Evolutionary conservation across 1,140 invertebrate genomes (phyloP).

Genomic region (Zeugodacus cucurbitae): DNA sequence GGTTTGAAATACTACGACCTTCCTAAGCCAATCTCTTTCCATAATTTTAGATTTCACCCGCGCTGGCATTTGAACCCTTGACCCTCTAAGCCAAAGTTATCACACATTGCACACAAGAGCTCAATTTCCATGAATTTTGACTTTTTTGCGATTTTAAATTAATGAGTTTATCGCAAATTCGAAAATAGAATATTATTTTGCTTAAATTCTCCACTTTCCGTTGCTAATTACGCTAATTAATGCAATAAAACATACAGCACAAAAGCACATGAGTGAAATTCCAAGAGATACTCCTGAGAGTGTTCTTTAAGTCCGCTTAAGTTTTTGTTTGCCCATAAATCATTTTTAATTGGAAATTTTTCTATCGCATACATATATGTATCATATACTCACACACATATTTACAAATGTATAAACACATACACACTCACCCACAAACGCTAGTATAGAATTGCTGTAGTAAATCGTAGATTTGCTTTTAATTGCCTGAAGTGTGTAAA

Average conservation of each 20-base stretch:
- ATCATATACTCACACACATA: too few relatives aligned
- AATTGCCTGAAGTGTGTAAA: background rate
- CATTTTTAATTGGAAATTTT: background rate
- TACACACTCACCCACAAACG: background rate
- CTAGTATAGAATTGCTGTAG: background rate
- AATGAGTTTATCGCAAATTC: too few relatives aligned
- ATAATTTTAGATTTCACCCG: too few relatives aligned
- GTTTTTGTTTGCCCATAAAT: background rate
- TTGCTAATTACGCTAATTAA: background rate
- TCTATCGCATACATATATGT: background rate
- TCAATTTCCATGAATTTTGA: too few relatives aligned
- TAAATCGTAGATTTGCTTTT: background rate
- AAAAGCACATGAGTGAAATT: background rate
- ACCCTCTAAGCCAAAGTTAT: too few relatives aligned
- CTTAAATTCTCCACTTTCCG: too few relatives aligned
- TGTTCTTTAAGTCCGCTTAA: background rate
- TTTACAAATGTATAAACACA: background rate
- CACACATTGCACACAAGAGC: too few relatives aligned
- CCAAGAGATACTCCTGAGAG: background rate
- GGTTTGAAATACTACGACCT: too few relatives aligned
- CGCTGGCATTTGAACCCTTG: too few relatives aligned
- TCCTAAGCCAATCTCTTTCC: too few relatives aligned
- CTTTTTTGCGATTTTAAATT: too few relatives aligned
- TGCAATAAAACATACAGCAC: background rate
- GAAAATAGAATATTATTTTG: too few relatives aligned